These are phyloP conservation scores for Altica lythri DNA, from an alignment of 2,888 invertebrate genomes.

Conservation along the genomic window DNA sequence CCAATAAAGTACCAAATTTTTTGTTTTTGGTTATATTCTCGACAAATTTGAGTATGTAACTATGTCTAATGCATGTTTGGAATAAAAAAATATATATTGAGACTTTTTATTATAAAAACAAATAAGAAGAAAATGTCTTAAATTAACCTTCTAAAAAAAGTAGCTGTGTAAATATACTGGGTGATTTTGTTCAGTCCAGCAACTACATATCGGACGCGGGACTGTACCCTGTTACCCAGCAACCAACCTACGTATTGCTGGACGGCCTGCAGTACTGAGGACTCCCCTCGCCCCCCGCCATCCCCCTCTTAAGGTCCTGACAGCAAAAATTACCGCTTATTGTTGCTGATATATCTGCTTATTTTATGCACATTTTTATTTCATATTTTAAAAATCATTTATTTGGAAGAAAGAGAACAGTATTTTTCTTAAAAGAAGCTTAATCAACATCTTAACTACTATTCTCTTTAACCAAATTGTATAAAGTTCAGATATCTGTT, in stretches of 20 bases:
- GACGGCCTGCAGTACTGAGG: slow-evolving; percentile 68
- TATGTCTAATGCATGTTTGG: no score
- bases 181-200: slow-evolving; percentile 53
- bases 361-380: slow-evolving; percentile 20
- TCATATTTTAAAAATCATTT: slow-evolving; percentile 8
- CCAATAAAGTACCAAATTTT: no score
- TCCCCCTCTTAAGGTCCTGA: slow-evolving; percentile 55
- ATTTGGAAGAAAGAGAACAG: no score
- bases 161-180: slow-evolving; percentile 29
- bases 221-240: slow-evolving; percentile 61
- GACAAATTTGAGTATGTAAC: no score
- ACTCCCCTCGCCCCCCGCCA: slow-evolving; percentile 51
- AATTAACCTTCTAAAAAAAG: neutral
- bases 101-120: slow-evolving; percentile 1
- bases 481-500: no score
- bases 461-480: no score
- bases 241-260: slow-evolving; percentile 63
- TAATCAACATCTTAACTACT: no score
- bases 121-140: no score
- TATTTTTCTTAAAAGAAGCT: no score
- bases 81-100: no score
- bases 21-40: no score
- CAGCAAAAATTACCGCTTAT: slow-evolving; percentile 34
- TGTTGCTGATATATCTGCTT: slow-evolving; percentile 35
- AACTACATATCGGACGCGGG: slow-evolving; percentile 58